These are phyloP conservation scores for Drosophila hamatofila DNA, from an alignment of 2,888 invertebrate species.

Conservation along the genomic window DNA sequence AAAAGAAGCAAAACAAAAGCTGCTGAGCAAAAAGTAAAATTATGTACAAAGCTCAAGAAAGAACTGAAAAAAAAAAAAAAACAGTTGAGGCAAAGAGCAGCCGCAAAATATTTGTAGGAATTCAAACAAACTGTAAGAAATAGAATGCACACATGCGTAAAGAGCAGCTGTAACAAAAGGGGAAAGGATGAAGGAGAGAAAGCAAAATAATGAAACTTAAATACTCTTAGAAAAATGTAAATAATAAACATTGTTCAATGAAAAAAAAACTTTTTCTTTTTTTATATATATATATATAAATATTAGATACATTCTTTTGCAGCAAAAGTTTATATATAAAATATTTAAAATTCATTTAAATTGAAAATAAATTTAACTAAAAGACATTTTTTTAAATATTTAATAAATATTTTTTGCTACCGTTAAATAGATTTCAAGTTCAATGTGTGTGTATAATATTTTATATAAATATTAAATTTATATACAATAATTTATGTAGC, in stretches of 20 bases:
- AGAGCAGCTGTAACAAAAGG: constrained; percentile 36
- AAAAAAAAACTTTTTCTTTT: too few species aligned
- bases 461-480: too few species aligned
- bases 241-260: too few species aligned
- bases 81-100: constrained; percentile 37
- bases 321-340: too few species aligned
- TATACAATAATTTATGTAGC: too few species aligned
- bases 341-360: too few species aligned
- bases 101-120: constrained; percentile 72
- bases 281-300: too few species aligned
- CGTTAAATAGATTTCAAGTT: too few species aligned
- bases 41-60: constrained; percentile 18
- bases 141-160: constrained; percentile 73
- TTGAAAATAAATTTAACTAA: too few species aligned
- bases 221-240: constrained; percentile 46
- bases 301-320: too few species aligned
- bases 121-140: constrained; percentile 53
- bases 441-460: too few species aligned
- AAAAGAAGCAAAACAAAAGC: constrained; percentile 22
- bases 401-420: neutral
- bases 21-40: constrained; percentile 34
- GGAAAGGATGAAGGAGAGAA: neutral
- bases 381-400: too few species aligned
- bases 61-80: neutral
- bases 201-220: neutral